Evolutionary conservation across 2,888 invertebrate genomes (phyloP), one percentile per base, ranked within the genome.

Genomic region (Synanthedon tipuliformis): DNA sequence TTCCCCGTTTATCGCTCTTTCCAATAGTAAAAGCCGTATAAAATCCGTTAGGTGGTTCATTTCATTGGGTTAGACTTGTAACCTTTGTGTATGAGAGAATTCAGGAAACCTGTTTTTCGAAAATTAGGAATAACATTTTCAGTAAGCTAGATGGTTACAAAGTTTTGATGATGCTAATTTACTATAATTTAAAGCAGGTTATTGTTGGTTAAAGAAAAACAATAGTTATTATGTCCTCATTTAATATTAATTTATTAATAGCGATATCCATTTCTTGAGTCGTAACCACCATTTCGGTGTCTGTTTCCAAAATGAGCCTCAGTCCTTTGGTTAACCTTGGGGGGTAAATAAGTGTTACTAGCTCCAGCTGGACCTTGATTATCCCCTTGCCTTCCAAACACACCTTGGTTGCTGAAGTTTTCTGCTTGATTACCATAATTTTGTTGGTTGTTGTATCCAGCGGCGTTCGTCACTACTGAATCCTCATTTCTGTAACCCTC

Each of bases 301-400:
- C 51, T 50, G 48, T 61, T 63, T 18, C 63, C 66, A 40, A 70
- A 65, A 40, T 55, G 59, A 50, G 34, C 48, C 50, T 50, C 51
- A 52, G 51, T 53, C 48, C 63, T 64, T 51, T 62, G 59, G 58
- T 57, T 58, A 51, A 60, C 59, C 40, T 61, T 57, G 11, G 78
- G 81, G 16, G 81, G 79, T 2, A 81, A 60, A 56, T 80, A 80
- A 1, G 73, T 68, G 51, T 73, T 77, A 51, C 68, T 63, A 2
- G 61, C 57, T 8, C 56, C 53, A 50, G n/a, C 40, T 23, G 45
- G 16, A 49, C 18, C 15, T 48, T 23, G 48, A 40, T 50, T 50
- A 27, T 15, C 16, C 13, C 3, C 15, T 27, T 23, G 48, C 27
- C 27, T 50, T 12, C 50, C 16, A 23, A 49, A 49, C 13, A 13